A percentile compares a stretch with the other conserved stretches of the same genome.
These are phyloP conservation scores for Atethmia centrago DNA, from an alignment of 2,888 invertebrate species.

Conservation along the genomic window DNA sequence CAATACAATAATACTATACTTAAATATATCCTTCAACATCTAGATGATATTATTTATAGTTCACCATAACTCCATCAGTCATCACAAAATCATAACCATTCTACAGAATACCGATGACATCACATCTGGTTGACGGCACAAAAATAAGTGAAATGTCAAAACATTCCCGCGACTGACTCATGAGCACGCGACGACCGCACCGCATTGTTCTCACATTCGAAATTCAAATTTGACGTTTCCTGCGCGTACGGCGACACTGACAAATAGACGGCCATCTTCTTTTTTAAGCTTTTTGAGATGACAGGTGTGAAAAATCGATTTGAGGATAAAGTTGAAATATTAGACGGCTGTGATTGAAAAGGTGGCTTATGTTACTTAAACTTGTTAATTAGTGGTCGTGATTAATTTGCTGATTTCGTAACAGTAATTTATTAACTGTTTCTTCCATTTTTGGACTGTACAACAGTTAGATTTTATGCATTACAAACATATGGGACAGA, in stretches of 20 bases:
- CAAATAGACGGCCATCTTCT: slow-evolving; percentile 71
- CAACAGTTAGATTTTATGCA: slow-evolving; percentile 15
- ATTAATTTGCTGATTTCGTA: slow-evolving; percentile 51
- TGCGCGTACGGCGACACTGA: slow-evolving; percentile 73
- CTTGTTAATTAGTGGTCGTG: slow-evolving; percentile 59
- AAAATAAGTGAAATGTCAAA: slow-evolving; percentile 67
- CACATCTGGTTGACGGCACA: slow-evolving; percentile 41
- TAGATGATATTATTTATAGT: slow-evolving; percentile 1
- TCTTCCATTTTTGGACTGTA: slow-evolving; percentile 5
- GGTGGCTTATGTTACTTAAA: slow-evolving; percentile 34
- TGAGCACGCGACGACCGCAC: slow-evolving; percentile 56
- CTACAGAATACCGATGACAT: slow-evolving; percentile 53
- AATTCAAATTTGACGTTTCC: slow-evolving; percentile 80
- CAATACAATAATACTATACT: too few species aligned
- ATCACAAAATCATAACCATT: slow-evolving; percentile 38
- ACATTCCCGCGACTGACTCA: slow-evolving; percentile 66
- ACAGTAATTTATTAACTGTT: slow-evolving; percentile 43
- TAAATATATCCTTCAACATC: neutral
- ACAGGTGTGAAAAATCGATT: slow-evolving; percentile 67
- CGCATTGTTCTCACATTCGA: slow-evolving; percentile 71
- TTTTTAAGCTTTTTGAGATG: slow-evolving; percentile 64
- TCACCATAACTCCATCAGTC: slow-evolving; percentile 15
- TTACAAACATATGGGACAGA: neutral
- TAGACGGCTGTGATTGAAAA: slow-evolving; percentile 45
- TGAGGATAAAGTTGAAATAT: slow-evolving; percentile 34